Percentiles rank a stretch among this genome's conserved stretches.
Conservation (phyloP, 1,140 invertebrate species). For the Cydia strobilella region DNA sequence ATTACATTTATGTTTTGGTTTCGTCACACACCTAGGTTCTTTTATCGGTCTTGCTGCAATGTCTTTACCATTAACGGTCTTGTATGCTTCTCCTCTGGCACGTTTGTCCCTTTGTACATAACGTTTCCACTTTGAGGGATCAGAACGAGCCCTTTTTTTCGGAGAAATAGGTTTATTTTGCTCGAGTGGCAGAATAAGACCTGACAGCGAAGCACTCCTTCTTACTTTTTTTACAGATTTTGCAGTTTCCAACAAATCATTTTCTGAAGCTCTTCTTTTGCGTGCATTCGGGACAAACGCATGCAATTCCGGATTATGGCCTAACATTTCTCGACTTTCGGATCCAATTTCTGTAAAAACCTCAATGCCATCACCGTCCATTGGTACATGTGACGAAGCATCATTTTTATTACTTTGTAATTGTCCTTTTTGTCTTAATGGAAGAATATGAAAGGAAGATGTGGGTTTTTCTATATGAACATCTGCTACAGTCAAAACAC, state of each 20-base stretch:
- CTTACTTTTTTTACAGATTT: neutral
- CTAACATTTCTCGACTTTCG: neutral
- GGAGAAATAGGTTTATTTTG: neutral
- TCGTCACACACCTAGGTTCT: neutral
- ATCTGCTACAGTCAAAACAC: too few species aligned
- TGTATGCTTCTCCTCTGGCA: neutral
- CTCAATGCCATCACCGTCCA: too few species aligned
- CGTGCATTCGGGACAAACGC: neutral
- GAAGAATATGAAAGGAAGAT: too few species aligned
- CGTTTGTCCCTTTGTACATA: neutral
- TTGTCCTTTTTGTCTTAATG: too few species aligned
- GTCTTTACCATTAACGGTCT: neutral
- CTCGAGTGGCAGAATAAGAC: neutral
- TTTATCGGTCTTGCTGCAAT: neutral
- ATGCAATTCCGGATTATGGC: neutral
- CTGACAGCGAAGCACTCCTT: neutral
- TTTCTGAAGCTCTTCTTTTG: neutral
- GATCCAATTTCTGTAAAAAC: neutral
- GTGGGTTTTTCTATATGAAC: too few species aligned
- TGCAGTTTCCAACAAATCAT: neutral
- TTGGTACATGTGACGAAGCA: too few species aligned
- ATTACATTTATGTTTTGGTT: neutral
- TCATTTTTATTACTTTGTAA: too few species aligned
- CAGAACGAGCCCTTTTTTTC: neutral
- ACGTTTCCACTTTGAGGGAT: neutral